Evolutionary conservation across 2,888 invertebrate genomes (phyloP), one percentile per base, ranked within the genome.

Genomic region (Polia nebulosa): DNA sequence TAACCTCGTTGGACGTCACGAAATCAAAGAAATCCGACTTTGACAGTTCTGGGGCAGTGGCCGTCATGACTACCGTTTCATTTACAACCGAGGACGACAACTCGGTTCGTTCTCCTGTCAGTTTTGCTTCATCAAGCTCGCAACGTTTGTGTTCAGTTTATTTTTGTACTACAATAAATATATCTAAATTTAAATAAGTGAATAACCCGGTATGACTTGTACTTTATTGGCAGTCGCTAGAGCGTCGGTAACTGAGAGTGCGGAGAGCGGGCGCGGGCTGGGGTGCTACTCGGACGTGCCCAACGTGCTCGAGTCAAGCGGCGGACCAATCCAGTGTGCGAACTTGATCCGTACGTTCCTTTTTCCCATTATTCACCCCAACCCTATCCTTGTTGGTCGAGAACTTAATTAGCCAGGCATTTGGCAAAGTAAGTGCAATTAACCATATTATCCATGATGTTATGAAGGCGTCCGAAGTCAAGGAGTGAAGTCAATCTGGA

Each of bases 21-120:
- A 98, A 98, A 95, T 98, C 98, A 95, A 98, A 98, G 96, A 98
- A 98, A 95, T 98, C 98, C 83, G 98, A 97, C 95, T 98, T 98
- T 87, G 97, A 97, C 93, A 98, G 96, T 96, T 98, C 98, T 94
- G 98, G 97, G 93, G 98, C 97, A 91, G 97, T 97, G 96, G 98
- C 97, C 94, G 97, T 97, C 94, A 98, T 97, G 96, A 98, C 98
- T 98, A 98, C 98, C 96, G 96, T 90, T 94, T 93, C 88, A 86
- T 88, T 89, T 87, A 87, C 82, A 94, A 95, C 96, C 94, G 96
- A 93, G 92, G 86, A 88, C 87, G 86, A 87, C 86, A 80, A 85
- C 91, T 91, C 91, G 90, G 91, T 86, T 86, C 71, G 81, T 85
- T 88, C 82, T 88, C 85, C 80, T 81, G 83, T 86, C 88, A 84